A percentile compares a stretch with the other conserved stretches of the same genome.
Conservation (phyloP, 2,888 invertebrate genomes). For the Caenorhabditis virilis region DNA sequence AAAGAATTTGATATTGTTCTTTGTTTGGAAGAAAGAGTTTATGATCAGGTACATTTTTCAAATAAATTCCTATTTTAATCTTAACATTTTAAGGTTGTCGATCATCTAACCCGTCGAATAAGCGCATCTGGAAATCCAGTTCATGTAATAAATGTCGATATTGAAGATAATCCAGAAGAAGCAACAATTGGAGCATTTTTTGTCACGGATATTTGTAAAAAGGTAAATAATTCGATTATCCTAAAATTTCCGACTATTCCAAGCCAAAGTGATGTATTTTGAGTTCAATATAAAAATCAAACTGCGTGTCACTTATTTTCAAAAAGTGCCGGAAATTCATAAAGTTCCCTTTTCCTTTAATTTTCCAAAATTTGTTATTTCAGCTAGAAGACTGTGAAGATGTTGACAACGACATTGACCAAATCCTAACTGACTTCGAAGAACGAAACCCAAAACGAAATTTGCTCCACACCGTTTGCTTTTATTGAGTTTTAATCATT, state of each 20-base stretch:
- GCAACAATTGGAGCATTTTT: slow-evolving; percentile 97
- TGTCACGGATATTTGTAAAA: slow-evolving; percentile 87
- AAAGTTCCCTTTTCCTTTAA: too few relatives aligned
- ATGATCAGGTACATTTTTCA: slow-evolving; percentile 83
- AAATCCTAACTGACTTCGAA: slow-evolving; percentile 91
- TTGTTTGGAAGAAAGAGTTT: slow-evolving; percentile 96
- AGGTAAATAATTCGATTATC: neutral
- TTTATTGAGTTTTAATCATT: slow-evolving; percentile 76
- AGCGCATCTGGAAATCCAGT: slow-evolving; percentile 81
- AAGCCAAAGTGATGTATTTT: neutral
- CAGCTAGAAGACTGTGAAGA: slow-evolving; percentile 80
- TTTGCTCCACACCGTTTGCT: slow-evolving; percentile 89
- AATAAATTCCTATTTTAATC: too few relatives aligned
- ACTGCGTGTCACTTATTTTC: too few relatives aligned
- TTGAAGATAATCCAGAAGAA: slow-evolving; percentile 98
- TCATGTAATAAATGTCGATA: slow-evolving; percentile 96
- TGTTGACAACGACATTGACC: slow-evolving; percentile 95
- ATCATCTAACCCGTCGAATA: slow-evolving; percentile 76
- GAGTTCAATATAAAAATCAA: too few relatives aligned
- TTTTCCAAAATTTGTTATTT: too few relatives aligned
- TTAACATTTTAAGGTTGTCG: slow-evolving; percentile 2
- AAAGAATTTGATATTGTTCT: slow-evolving; percentile 94
- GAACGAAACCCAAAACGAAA: slow-evolving; percentile 77
- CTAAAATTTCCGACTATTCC: neutral
- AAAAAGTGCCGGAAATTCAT: too few relatives aligned